phyloP scores from a whole-genome alignment of 2,797 vertebrate genomes.

The Simalia tracyae region DNA sequence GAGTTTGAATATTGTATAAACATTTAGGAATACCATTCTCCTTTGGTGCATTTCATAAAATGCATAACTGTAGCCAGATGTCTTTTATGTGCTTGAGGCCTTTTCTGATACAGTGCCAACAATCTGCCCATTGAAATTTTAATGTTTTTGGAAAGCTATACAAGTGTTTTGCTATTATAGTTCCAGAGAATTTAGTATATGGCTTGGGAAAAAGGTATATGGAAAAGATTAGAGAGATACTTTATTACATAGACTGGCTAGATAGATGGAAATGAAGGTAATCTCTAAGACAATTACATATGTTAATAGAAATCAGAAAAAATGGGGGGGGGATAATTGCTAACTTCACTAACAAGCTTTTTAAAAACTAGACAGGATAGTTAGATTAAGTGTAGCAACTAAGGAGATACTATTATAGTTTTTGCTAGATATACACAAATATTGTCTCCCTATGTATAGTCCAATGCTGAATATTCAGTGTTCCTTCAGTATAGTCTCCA shows the following conservation, averaged over 20 bases:
- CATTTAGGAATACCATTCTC: constrained; percentile 45
- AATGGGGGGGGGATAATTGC: not conserved
- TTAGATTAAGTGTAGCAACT: constrained; percentile 16
- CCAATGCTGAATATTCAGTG: not conserved
- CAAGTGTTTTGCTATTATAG: constrained; percentile 18
- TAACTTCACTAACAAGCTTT: constrained; percentile 28
- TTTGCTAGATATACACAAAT: not conserved
- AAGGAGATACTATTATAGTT: not conserved
- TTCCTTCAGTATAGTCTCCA: not conserved
- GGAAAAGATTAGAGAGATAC: constrained; percentile 7
- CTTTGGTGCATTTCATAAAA: constrained; percentile 66
- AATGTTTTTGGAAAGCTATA: constrained; percentile 4
- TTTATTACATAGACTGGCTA: not conserved
- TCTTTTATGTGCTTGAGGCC: constrained; percentile 49
- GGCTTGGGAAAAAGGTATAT: constrained; percentile 12
- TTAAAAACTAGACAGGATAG: constrained; percentile 13
- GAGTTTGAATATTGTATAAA: constrained; percentile 44
- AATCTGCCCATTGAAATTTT: constrained; percentile 55
- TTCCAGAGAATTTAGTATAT: not conserved
- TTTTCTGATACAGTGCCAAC: constrained; percentile 55
- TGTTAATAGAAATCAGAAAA: constrained; percentile 34
- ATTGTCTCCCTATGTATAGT: not conserved
- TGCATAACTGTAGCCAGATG: constrained; percentile 59
- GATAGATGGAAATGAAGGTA: constrained; percentile 18
- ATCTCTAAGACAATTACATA: constrained; percentile 36